Evolutionary conservation across 2,113 vertebrate species (phyloP).

Genomic region (Ictidomys tridecemlineatus): DNA sequence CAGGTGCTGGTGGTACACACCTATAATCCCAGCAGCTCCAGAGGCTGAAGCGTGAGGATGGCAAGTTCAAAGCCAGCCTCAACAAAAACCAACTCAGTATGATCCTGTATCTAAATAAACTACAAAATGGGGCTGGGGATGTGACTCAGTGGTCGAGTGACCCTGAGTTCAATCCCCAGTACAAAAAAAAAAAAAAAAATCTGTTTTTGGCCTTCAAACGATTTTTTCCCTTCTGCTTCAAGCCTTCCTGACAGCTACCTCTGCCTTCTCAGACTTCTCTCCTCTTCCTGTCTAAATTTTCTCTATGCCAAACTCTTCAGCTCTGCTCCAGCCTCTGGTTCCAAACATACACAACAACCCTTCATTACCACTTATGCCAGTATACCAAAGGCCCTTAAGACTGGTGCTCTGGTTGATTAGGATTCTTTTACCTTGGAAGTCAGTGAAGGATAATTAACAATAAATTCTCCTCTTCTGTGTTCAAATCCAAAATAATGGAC

Average conservation of each 20-base stretch:
- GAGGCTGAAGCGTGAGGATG: too few species aligned
- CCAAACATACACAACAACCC: not conserved
- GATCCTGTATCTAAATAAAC: too few species aligned
- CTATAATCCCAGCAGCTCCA: too few species aligned
- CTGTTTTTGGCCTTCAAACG: not conserved
- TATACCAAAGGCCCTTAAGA: not conserved
- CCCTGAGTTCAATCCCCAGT: too few species aligned
- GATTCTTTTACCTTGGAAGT: conserved; percentile 12
- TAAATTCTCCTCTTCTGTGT: not conserved
- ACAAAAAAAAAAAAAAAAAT: not conserved
- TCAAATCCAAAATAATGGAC: not conserved
- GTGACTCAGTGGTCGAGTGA: too few species aligned
- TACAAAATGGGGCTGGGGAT: too few species aligned
- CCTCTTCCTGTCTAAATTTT: not conserved
- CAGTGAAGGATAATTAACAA: not conserved
- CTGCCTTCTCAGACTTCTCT: not conserved
- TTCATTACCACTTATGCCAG: not conserved
- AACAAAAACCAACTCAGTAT: too few species aligned
- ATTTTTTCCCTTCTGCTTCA: not conserved
- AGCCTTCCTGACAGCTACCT: not conserved
- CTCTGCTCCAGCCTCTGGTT: not conserved
- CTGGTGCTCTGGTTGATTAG: not conserved
- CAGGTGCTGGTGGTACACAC: too few species aligned
- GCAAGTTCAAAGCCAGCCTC: too few species aligned
- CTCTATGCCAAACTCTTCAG: not conserved